A percentile compares a stretch with the other conserved stretches of the same genome.
These are phyloP conservation scores for Turritopsis dohrnii DNA, from an alignment of 30 jellyfish, hydroid and myxozoan genomes.

Conservation along the genomic window DNA sequence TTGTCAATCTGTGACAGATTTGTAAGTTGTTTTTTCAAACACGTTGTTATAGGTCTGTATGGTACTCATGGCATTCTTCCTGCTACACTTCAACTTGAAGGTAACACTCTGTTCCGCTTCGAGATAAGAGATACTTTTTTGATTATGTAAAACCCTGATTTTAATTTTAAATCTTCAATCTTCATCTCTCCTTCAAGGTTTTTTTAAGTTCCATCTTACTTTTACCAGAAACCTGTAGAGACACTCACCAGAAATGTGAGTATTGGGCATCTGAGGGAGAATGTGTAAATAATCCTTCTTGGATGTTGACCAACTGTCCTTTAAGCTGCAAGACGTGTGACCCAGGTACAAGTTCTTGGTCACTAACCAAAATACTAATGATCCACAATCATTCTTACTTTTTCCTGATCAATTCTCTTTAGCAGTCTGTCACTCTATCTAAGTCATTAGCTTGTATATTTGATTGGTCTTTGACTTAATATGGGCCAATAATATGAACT, in stretches of 20 bases:
- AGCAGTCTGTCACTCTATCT: no score
- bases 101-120: slow-evolving; percentile 23
- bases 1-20: no score
- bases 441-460: no score
- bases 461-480: no score
- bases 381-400: no score
- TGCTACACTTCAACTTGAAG: slow-evolving; percentile 56
- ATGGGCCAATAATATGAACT: not conserved
- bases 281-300: slow-evolving; percentile 62
- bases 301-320: slow-evolving; percentile 71
- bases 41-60: slow-evolving; percentile 53
- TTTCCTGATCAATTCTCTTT: no score
- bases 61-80: slow-evolving; percentile 85
- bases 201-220: not conserved
- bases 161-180: no score
- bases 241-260: slow-evolving; percentile 49
- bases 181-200: no score
- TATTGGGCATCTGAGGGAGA: slow-evolving; percentile 74
- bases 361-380: not conserved
- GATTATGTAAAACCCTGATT: no score
- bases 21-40: not conserved
- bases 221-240: slow-evolving; percentile 30
- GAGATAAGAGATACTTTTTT: no score
- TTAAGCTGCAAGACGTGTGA: slow-evolving; percentile 63
- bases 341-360: slow-evolving; percentile 6